phyloP scores from a whole-genome alignment of 2,888 invertebrate genomes.

The Pimpla rufipes region DNA sequence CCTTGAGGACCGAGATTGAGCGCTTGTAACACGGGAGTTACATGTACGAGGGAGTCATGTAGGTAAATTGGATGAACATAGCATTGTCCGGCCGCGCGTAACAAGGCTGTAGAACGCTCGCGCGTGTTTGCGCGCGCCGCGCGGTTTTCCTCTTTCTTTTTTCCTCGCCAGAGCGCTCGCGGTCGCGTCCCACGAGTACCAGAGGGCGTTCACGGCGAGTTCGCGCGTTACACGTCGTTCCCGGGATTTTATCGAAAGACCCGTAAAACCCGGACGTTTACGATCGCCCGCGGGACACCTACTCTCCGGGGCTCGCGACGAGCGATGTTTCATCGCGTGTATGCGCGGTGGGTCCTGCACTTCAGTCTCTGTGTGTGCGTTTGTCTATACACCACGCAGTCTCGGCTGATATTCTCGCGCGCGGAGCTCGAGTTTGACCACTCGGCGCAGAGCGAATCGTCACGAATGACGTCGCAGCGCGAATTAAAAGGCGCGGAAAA shows the following conservation, averaged over 20 bases:
- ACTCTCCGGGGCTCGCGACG: constrained; percentile 69
- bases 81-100: neutral
- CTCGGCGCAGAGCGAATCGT: neutral
- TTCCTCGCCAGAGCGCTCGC: constrained; percentile 11
- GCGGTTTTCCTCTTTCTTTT: no score
- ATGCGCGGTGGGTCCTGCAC: constrained; percentile 14
- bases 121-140: neutral
- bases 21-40: neutral
- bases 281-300: constrained; percentile 77
- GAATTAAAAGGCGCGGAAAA: constrained; percentile 21
- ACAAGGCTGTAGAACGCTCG: neutral
- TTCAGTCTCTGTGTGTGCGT: neutral
- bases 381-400: neutral
- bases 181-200: neutral
- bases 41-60: neutral
- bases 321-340: constrained; percentile 29
- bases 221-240: constrained; percentile 69
- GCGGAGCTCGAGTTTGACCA: neutral
- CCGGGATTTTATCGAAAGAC: constrained; percentile 77
- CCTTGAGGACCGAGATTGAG: neutral
- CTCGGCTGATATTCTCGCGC: neutral
- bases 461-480: constrained; percentile 4
- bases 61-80: neutral
- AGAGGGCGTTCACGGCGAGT: constrained; percentile 29
- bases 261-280: constrained; percentile 75